Evolutionary conservation across 2,797 vertebrate species (phyloP).

Genomic region (Coregonus sp.): DNA sequence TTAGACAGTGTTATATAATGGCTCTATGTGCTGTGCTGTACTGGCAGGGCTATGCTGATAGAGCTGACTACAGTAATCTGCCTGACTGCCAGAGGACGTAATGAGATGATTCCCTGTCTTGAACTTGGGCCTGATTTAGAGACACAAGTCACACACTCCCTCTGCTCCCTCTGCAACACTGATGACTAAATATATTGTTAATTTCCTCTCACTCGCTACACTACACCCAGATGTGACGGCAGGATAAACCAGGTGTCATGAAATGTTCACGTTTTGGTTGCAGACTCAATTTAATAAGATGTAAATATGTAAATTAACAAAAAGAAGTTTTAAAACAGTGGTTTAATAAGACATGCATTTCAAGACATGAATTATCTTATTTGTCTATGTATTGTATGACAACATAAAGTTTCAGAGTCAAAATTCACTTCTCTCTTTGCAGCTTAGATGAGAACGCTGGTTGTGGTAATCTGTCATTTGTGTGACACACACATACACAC

Average conservation of each 20-base stretch:
- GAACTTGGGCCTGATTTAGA: conserved; percentile 68
- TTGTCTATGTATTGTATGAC: conserved; percentile 6
- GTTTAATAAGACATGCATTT: neutral
- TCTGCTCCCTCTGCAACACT: neutral
- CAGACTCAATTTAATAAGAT: neutral
- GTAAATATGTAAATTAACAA: conserved; percentile 12
- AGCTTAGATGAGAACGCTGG: conserved; percentile 73
- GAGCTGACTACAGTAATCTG: conserved; percentile 65
- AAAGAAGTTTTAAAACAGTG: neutral
- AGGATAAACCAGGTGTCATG: neutral
- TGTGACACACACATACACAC: conserved; percentile 63
- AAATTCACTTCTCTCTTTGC: conserved; percentile 49
- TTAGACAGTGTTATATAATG: conserved; percentile 71
- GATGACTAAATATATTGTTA: neutral
- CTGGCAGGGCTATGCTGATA: conserved; percentile 38
- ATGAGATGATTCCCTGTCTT: conserved; percentile 73
- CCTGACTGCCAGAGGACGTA: conserved; percentile 67
- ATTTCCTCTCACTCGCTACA: conserved; percentile 44
- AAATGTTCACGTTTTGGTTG: neutral
- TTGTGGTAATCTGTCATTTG: conserved; percentile 79
- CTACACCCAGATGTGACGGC: neutral
- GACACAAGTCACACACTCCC: conserved; percentile 47
- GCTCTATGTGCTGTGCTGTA: conserved; percentile 20
- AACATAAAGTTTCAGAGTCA: conserved; percentile 37
- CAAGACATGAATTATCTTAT: conserved; percentile 8